These are phyloP conservation scores for Prionchulus punctatus DNA, from an alignment of 2,888 invertebrate species.

Conservation along the genomic window DNA sequence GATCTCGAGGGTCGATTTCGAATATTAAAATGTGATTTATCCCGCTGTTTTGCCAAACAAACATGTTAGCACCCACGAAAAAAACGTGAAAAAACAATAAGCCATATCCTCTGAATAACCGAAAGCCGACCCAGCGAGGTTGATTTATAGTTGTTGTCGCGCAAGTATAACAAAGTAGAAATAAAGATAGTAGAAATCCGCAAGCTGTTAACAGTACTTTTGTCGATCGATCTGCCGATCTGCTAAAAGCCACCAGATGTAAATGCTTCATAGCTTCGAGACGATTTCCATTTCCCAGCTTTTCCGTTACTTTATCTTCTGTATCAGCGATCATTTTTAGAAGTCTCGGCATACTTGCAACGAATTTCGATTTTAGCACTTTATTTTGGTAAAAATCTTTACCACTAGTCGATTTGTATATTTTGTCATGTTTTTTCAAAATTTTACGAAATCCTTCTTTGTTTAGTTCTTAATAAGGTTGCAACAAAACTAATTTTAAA, in stretches of 20 bases:
- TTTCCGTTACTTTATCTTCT: slow-evolving; percentile 31
- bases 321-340: neutral
- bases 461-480: slow-evolving; percentile 23
- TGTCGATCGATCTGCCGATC: neutral
- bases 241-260: slow-evolving; percentile 75
- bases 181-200: no score
- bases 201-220: no score
- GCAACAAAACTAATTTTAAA: slow-evolving; percentile 35
- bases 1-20: slow-evolving; percentile 84
- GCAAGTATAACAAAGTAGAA: no score
- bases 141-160: neutral
- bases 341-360: neutral
- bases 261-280: slow-evolving; percentile 89
- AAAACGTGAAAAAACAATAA: slow-evolving; percentile 64
- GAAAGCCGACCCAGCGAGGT: slow-evolving; percentile 14
- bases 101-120: slow-evolving; percentile 34
- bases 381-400: neutral
- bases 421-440: neutral
- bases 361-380: neutral
- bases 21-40: slow-evolving; percentile 99
- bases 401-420: neutral
- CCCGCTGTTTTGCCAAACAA: slow-evolving; percentile 89
- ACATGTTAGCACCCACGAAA: slow-evolving; percentile 83
- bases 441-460: neutral
- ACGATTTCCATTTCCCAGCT: slow-evolving; percentile 61